Evolutionary conservation across 2,888 invertebrate genomes (phyloP).

Genomic region (Sepioteuthis lessoniana): DNA sequence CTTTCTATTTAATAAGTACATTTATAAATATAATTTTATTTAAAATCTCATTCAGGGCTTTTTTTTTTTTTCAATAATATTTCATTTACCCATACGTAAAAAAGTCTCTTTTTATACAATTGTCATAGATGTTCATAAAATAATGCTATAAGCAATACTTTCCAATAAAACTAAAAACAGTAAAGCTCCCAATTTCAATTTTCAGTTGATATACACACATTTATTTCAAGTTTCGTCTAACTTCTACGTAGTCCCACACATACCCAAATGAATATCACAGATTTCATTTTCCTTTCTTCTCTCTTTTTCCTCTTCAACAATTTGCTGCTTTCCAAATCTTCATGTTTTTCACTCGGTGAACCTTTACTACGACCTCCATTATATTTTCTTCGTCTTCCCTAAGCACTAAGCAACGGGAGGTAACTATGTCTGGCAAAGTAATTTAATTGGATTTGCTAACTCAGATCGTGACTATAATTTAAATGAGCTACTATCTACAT

Average conservation of each 20-base stretch:
- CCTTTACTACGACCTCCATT: background rate
- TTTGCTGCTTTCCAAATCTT: background rate
- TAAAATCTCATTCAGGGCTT: too few relatives aligned
- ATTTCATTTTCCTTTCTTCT: background rate
- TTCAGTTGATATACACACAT: background rate
- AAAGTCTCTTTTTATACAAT: too few relatives aligned
- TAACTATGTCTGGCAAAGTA: constrained; percentile 33
- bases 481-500: background rate
- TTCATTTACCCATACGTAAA: too few relatives aligned
- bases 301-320: background rate
- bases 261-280: background rate
- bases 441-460: background rate
- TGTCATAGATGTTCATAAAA: too few relatives aligned
- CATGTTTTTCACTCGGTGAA: background rate
- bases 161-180: background rate
- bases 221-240: background rate
- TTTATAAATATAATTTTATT: too few relatives aligned
- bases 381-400: background rate
- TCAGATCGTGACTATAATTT: background rate
- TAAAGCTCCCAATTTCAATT: background rate
- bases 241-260: background rate
- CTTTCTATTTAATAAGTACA: too few relatives aligned
- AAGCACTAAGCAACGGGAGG: background rate
- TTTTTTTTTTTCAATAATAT: too few relatives aligned
- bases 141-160: background rate